Evolutionary conservation across 1,140 invertebrate genomes (phyloP), one percentile per base, ranked within the genome.

Genomic region (Scaptomyza hsui): DNA sequence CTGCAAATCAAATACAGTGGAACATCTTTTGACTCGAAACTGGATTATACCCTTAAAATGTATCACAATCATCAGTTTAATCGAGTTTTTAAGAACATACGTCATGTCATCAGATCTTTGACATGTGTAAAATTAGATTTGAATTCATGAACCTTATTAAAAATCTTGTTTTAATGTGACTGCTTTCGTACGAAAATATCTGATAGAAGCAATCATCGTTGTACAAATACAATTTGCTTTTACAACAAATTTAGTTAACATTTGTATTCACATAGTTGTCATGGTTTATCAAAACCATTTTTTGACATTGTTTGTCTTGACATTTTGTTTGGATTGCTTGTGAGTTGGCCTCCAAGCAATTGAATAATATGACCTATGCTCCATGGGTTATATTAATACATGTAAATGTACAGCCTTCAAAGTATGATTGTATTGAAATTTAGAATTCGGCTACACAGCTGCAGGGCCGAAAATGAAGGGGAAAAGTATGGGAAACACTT

Each of bases 361-460:
- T 37, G 32, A n/a, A 12, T 12, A 37, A 37, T 12, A n/a, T 37
- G 32, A 37, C 32, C 32, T n/a, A n/a, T 37, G 32, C 26, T 29
- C 26, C 3, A 37, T 37, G 32, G 3, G n/a, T 37, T 37, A 37
- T 37, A n/a, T 29, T 29, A 37, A 37, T 37, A 1, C 32, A 35
- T 35, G 26, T 29, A 9, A 29, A 32, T 32, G 9, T 32, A 10
- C 29, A 32, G 41, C 16, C 19, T 16, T 35, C n/a, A 19, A 10
- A 52, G 37, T 51, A 29, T 62, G 52, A 42, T 45, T 47, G 45
- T 41, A 59, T 51, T 12, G 44, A 67, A 67, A 52, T 60, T 37
- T 47, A 1, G 21, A 68, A 61, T 48, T 48, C 56, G 72, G 59
- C 51, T 57, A 62, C 75, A 83, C 26, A 29, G 75, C 72, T 79